Evolutionary conservation across 1,140 invertebrate species (phyloP).

Genomic region (Subanguina moxae): DNA sequence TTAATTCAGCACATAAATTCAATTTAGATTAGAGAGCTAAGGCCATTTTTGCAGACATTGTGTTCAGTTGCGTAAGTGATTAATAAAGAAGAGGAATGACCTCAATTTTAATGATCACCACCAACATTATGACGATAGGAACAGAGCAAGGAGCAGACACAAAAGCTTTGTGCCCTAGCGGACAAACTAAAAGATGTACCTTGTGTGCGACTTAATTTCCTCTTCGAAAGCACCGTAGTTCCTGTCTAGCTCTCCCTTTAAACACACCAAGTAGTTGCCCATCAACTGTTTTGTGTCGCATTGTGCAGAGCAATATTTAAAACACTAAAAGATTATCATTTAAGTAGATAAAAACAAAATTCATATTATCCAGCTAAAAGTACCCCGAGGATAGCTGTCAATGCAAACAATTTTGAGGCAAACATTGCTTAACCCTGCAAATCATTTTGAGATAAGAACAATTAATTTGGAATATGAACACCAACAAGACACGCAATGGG

Average conservation of each 20-base stretch:
- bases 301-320: background rate
- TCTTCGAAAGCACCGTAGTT: slow-evolving; percentile 52
- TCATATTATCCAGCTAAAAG: too few relatives aligned
- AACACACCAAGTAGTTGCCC: slow-evolving; percentile 53
- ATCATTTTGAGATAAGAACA: too few relatives aligned
- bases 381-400: too few relatives aligned
- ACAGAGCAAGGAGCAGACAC: background rate
- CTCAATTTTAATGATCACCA: background rate
- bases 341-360: too few relatives aligned
- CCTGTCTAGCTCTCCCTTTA: slow-evolving; percentile 50
- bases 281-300: slow-evolving; percentile 42
- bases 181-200: slow-evolving; percentile 20
- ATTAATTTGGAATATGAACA: too few relatives aligned
- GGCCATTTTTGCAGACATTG: background rate
- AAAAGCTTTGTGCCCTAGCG: too few relatives aligned
- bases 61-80: background rate
- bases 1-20: too few relatives aligned
- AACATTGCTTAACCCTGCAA: too few relatives aligned
- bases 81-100: slow-evolving; percentile 1
- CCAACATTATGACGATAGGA: slow-evolving; percentile 8
- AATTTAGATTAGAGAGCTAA: background rate
- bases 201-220: slow-evolving; percentile 48
- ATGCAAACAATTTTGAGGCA: too few relatives aligned
- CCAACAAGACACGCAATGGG: too few relatives aligned
- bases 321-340: too few relatives aligned